Base-by-base conservation (phyloP, 2,888 invertebrate species). In the Allygus modestus region DNA sequence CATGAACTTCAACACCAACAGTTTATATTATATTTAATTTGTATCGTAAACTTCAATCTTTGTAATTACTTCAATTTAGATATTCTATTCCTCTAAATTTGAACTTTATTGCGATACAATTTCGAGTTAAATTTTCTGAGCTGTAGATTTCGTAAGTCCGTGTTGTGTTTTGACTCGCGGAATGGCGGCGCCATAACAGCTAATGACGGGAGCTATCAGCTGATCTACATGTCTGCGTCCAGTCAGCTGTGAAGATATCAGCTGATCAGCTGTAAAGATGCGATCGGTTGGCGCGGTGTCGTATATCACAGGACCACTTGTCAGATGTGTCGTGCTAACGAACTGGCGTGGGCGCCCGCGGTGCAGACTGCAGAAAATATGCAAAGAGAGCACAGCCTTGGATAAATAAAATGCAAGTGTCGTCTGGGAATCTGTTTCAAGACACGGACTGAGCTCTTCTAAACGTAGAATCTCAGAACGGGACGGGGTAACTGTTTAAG, bases 221-320 rank as follows among this genome's bases (percentile, higher is more conserved):
- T 65, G 65, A 65, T 65, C 65, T 28, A 65, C 65, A 65, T 65
- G 65, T 65, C 65, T 5, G 28, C 28, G 15, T 1, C 65, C 65
- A 65, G 65, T 65, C 65, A 65, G 65, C 65, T 65, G 65, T 65
- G 65, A 65, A 28, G 65, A 65, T 65, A 65, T 65, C 65, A 17
- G 31, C 65, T 31, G 65, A 65, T 65, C 65, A 17, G 65, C 65
- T 58, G 26, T 58, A 20, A 58, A 20, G 26, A 23, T 58, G 58
- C 51, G 51, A 51, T 51, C 51, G 11, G 37, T 11, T 37, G 46
- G 1, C 12, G 17, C 58, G 65, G 65, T 65, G 65, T 65, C 65
- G 28, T 65, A 65, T 65, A 28, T 65, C 65, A 28, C 28, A 23
- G 65, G 2, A 26, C 31, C 65, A 58, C 20, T 17, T 65, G 58